Percentiles rank a stretch among this genome's conserved stretches.
phyloP scores from a whole-genome alignment of 2,113 vertebrate genomes.

The Mola mola region DNA sequence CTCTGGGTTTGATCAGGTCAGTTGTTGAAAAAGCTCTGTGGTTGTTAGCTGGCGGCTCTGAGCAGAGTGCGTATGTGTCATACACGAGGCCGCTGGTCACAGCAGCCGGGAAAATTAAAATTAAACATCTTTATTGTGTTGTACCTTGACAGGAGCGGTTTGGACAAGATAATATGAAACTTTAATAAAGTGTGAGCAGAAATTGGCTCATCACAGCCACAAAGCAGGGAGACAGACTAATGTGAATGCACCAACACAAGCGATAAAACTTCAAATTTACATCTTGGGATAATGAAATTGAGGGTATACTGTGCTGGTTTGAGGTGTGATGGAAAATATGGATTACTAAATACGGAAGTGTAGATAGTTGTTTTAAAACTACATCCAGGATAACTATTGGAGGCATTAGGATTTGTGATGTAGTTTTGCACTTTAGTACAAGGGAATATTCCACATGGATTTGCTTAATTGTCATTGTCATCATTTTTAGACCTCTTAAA shows the following conservation, averaged over 20 bases:
- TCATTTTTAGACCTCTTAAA: no score
- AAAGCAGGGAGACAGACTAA: slow-evolving; percentile 25
- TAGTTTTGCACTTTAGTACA: neutral
- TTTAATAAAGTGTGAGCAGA: slow-evolving; percentile 54
- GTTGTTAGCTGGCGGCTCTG: slow-evolving; percentile 35
- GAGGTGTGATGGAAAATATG: neutral
- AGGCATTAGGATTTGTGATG: neutral
- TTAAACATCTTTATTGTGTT: slow-evolving; percentile 60
- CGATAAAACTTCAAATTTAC: slow-evolving; percentile 30
- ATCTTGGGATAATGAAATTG: slow-evolving; percentile 1
- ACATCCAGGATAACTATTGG: no score
- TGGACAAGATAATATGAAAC: slow-evolving; percentile 60
- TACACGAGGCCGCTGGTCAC: slow-evolving; percentile 40
- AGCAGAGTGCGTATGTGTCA: slow-evolving; percentile 44
- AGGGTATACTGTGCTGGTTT: neutral
- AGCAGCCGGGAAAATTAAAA: slow-evolving; percentile 43
- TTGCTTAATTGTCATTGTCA: no score
- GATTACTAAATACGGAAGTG: neutral
- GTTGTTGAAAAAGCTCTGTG: slow-evolving; percentile 58
- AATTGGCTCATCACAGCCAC: slow-evolving; percentile 48
- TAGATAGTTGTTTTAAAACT: no score
- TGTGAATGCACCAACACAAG: neutral
- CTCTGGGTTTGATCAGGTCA: slow-evolving; percentile 56
- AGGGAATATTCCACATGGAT: no score
- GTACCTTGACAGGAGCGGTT: slow-evolving; percentile 36